Conservation (phyloP, 2,888 invertebrate species). For the Sminthurides aquaticus region DNA sequence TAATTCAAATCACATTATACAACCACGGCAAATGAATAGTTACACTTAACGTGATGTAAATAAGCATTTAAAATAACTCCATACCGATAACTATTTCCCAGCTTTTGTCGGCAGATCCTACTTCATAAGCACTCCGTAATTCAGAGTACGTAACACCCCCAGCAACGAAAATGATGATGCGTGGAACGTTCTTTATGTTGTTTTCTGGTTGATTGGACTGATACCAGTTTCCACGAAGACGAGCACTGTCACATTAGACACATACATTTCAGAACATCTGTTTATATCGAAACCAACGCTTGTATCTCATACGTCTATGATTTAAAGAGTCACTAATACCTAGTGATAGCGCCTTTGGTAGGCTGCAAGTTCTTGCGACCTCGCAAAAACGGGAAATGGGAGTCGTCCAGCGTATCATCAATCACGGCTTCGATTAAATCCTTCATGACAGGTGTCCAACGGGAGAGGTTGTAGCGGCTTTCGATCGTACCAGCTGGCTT, state of each 20-base stretch:
- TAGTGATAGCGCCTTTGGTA: not conserved
- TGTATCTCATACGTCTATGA: too few relatives aligned
- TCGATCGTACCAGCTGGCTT: too few relatives aligned
- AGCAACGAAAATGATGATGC: conserved; percentile 34
- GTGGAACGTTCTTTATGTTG: conserved; percentile 19
- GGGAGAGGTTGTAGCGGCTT: conserved; percentile 21
- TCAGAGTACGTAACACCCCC: conserved; percentile 39
- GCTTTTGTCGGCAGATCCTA: conserved; percentile 22
- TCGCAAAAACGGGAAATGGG: conserved; percentile 31
- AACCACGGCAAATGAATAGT: too few relatives aligned
- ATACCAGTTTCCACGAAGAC: conserved; percentile 30
- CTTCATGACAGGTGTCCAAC: conserved; percentile 38
- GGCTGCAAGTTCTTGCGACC: conserved; percentile 16
- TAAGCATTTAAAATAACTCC: not conserved
- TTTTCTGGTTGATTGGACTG: conserved; percentile 24
- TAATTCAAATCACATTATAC: conserved; percentile 31
- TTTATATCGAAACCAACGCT: too few relatives aligned
- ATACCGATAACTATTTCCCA: conserved; percentile 38
- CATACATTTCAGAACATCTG: too few relatives aligned
- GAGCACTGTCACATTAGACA: conserved; percentile 28
- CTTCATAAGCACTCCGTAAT: conserved; percentile 35
- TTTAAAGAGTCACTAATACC: too few relatives aligned
- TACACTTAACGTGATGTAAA: too few relatives aligned
- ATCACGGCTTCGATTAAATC: conserved; percentile 35
- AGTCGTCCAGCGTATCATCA: conserved; percentile 29